phyloP scores from a whole-genome alignment of 2,113 vertebrate genomes.

The Raja brachyura region DNA sequence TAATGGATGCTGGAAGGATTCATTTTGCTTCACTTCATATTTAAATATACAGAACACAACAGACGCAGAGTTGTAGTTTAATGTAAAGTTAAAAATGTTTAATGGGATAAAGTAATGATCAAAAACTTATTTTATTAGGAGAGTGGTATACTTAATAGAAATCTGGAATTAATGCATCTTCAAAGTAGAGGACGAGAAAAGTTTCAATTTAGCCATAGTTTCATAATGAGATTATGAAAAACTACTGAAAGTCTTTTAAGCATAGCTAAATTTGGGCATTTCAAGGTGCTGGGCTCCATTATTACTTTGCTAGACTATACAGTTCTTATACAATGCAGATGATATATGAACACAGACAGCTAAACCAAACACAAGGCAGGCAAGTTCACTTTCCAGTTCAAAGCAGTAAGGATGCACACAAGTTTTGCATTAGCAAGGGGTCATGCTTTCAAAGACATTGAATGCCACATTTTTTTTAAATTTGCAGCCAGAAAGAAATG shows the following conservation, averaged over 20 bases:
- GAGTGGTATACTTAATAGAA: background rate
- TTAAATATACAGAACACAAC: background rate
- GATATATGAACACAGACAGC: slow-evolving; percentile 32
- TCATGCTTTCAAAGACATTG: slow-evolving; percentile 17
- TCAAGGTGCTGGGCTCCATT: slow-evolving; percentile 33
- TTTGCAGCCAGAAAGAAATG: background rate
- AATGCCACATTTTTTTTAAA: background rate
- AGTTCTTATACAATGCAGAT: slow-evolving; percentile 34
- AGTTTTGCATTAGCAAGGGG: slow-evolving; percentile 30
- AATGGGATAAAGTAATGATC: background rate
- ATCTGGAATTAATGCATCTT: background rate
- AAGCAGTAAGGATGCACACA: slow-evolving; percentile 26
- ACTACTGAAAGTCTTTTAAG: background rate
- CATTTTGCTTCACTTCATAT: background rate
- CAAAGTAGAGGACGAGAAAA: background rate
- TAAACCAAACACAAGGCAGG: slow-evolving; percentile 28
- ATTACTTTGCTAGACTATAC: slow-evolving; percentile 36
- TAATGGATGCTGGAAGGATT: background rate
- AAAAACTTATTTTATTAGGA: background rate
- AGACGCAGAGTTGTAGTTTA: too few relatives aligned
- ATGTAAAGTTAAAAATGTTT: background rate
- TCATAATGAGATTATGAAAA: background rate
- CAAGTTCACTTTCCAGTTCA: slow-evolving; percentile 31
- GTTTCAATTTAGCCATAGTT: background rate
- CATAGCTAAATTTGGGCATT: slow-evolving; percentile 35